Base-by-base conservation (phyloP, 2,113 vertebrate species). In the Cariama cristata region DNA sequence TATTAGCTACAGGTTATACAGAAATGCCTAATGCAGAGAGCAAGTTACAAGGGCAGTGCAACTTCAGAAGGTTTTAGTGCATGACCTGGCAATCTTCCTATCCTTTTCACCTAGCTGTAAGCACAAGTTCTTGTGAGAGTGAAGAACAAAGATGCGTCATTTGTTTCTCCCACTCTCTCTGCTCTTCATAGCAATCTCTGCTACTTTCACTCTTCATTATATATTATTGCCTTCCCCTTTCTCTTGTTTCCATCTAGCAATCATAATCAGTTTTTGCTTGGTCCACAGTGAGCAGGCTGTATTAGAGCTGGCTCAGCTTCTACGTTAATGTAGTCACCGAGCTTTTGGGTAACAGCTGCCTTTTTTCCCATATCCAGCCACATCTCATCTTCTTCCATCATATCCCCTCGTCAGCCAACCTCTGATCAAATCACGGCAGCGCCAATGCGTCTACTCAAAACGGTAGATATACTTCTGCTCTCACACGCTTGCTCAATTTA, bases 381-480 rank as follows among this genome's bases (percentile, higher is more conserved):
- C 1, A 4, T 45, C 32, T 74, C 30, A 24, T 89, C 45, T 22
- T 69, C 15, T 53, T 32, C 24, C 44, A 3, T 79, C 33, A 3
- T 42, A 71, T 59, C 8, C 11, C 16, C 13, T 42, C 88, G 20
- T 24, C 88, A 47, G 9, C 14, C 42, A 71, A 0, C 2, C 32
- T 79, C 42, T 45, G 32, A 47, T 42, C 32, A 82, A 50, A 50
- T 50, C 38, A 27, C 2, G 2, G 9, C 26, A 77, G 15, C 55
- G 23, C 26, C 0, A 0, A 15, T 27, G 11, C 9, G 18, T 62
- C 32, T 71, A 30, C 56, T 66, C 32, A n/a, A 13, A 84, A 53
- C 0, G 2, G 28, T 11, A 62, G 42, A 9, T 15, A 8, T 27
- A 1, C 7, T 72, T 79, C 35, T 38, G 0, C 0, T 59, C 40